Evolutionary conservation across 2,797 vertebrate genomes (phyloP).

Genomic region (Octomys mimax): DNA sequence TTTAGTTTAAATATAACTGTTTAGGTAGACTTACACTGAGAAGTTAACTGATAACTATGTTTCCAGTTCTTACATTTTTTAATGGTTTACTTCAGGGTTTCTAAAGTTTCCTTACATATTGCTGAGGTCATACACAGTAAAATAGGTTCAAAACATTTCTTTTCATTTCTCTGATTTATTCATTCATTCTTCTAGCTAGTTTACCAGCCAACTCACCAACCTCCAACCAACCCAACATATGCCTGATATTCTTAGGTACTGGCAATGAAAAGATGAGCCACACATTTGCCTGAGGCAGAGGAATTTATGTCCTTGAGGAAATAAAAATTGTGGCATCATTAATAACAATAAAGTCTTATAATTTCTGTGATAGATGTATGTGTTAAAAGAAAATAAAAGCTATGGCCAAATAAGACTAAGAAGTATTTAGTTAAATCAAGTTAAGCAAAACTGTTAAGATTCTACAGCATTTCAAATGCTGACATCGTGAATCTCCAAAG

Average conservation of each 20-base stretch:
- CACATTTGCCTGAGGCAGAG: not conserved
- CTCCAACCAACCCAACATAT: not conserved
- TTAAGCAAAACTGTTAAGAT: not conserved
- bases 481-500: slow-evolving; percentile 8
- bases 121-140: not conserved
- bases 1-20: not conserved
- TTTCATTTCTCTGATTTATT: not conserved
- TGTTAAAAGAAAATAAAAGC: not conserved
- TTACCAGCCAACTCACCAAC: not conserved
- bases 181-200: not conserved
- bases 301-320: not conserved
- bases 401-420: not conserved
- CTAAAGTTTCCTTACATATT: not conserved
- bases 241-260: not conserved
- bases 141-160: not conserved
- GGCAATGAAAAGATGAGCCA: not conserved
- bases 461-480: not conserved
- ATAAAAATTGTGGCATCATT: not conserved
- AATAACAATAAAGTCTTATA: not conserved
- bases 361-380: not conserved
- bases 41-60: not conserved
- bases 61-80: not conserved
- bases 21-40: not conserved
- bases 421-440: not conserved
- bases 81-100: not conserved